Percentiles rank a stretch among this genome's conserved stretches.
Evolutionary conservation across 2,797 vertebrate species (phyloP).

Genomic region (Fratercula arctica): DNA sequence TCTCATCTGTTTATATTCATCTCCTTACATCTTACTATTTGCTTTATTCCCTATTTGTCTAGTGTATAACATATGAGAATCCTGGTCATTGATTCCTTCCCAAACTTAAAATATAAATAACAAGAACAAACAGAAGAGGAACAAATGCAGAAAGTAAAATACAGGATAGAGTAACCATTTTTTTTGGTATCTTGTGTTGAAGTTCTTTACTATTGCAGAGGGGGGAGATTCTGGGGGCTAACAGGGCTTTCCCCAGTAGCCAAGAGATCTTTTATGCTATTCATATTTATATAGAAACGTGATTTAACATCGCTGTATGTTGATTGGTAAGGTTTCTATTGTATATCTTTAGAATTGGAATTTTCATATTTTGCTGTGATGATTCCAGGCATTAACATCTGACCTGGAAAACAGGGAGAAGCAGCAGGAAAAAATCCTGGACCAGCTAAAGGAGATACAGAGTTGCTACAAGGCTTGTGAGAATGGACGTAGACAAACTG

Average conservation of each 20-base stretch:
- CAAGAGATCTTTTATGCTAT: neutral
- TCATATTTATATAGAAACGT: neutral
- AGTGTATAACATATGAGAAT: neutral
- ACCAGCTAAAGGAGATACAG: conserved; percentile 87
- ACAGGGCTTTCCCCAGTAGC: neutral
- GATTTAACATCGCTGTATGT: neutral
- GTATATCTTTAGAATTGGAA: neutral
- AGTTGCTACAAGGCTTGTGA: conserved; percentile 77
- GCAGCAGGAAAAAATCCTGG: conserved; percentile 87
- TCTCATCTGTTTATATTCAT: neutral
- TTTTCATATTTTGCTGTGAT: conserved; percentile 19
- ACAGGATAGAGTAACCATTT: neutral
- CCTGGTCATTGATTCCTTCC: neutral
- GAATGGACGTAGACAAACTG: conserved; percentile 54
- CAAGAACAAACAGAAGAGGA: neutral
- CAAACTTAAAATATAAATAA: neutral
- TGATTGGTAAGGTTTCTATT: neutral
- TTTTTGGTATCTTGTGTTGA: neutral
- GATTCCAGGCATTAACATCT: conserved; percentile 81
- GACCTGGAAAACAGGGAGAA: conserved; percentile 85
- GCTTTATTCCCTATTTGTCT: neutral
- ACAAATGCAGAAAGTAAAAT: neutral
- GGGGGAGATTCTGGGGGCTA: neutral
- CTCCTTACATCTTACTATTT: neutral
- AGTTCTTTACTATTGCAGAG: neutral